A percentile compares a stretch with the other conserved stretches of the same genome.
Evolutionary conservation across 1,140 invertebrate genomes (phyloP).

Genomic region (Lordiphosa collinella): DNA sequence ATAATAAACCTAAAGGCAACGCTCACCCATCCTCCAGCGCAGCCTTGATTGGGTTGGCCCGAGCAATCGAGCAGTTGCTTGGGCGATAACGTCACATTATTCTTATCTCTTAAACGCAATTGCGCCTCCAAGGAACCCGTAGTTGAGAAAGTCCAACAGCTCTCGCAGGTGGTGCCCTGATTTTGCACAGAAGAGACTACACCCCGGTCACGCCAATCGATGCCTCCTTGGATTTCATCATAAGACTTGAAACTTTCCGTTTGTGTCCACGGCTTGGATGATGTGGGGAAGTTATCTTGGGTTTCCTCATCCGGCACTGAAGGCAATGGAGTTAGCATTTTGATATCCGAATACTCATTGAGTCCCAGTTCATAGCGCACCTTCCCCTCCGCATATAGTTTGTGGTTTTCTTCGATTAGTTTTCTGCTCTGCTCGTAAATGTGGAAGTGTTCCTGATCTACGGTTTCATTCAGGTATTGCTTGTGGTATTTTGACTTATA

Average conservation of each 20-base stretch:
- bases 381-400: neutral
- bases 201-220: too few species aligned
- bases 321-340: too few species aligned
- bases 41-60: constrained; percentile 89
- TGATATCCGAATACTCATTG: too few species aligned
- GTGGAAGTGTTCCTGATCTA: too few species aligned
- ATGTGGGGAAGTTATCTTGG: too few species aligned
- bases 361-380: constrained; percentile 6
- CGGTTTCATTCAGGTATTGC: too few species aligned
- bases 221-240: too few species aligned
- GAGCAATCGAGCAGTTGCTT: constrained; percentile 96
- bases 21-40: constrained; percentile 89
- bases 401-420: neutral
- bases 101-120: constrained; percentile 81
- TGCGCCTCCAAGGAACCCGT: too few species aligned
- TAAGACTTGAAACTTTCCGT: too few species aligned
- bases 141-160: constrained; percentile 96
- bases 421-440: neutral
- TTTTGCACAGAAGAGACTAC: constrained; percentile 79
- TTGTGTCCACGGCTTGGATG: too few species aligned
- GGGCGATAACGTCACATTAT: constrained; percentile 90
- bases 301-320: too few species aligned
- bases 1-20: constrained; percentile 88
- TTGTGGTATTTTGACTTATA: too few species aligned
- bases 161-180: constrained; percentile 89